Evolutionary conservation across 2,113 vertebrate genomes (phyloP), one percentile per base, ranked within the genome.

Genomic region (Tor tambroides): DNA sequence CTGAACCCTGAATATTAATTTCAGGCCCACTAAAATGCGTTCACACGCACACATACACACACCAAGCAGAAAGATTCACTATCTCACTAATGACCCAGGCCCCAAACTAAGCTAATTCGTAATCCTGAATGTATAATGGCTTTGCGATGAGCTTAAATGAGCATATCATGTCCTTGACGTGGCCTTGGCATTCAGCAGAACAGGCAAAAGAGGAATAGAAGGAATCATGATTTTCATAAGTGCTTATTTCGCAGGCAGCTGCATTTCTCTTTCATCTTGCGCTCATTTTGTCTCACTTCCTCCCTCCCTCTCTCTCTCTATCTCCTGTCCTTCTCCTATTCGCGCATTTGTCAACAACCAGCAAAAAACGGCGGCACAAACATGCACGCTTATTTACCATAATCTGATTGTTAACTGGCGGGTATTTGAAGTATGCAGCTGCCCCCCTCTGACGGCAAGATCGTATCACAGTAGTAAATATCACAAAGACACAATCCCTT

Each of bases 401-500:
- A 87, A 89, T 89, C 88, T 86, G 88, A 89, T 89, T 87, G 79
- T 78, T 75, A 87, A 85, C 83, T 85, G 84, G 7, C 14, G 59
- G 43, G 10, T 43, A 43, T 43, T 43, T 43, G 43, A 43, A 43
- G 88, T 77, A 85, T 87, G 86, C 83, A 82, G 86, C 86, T 85
- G 76, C 85, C 83, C 76, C 78, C 71, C 78, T 85, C 85, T 85
- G 61, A 83, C 28, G 35, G 54, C 26, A 79, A 83, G 88, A 86
- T 89, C 65, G 49, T 89, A 87, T 89, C 88, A 74, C 12, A 30
- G 83, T 86, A 72, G 89, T 77, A 79, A 90, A 84, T 84, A 86
- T 88, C 87, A 90, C 80, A 90, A 84, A 90, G 80, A 74, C 80
- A 15, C 86, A 88, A 86, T 88, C 87, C 86, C 32, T 90, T 80